Percentiles rank a stretch among this genome's conserved stretches.
These are phyloP conservation scores for Phengaris arion DNA, from an alignment of 2,888 invertebrate genomes.

Conservation along the genomic window DNA sequence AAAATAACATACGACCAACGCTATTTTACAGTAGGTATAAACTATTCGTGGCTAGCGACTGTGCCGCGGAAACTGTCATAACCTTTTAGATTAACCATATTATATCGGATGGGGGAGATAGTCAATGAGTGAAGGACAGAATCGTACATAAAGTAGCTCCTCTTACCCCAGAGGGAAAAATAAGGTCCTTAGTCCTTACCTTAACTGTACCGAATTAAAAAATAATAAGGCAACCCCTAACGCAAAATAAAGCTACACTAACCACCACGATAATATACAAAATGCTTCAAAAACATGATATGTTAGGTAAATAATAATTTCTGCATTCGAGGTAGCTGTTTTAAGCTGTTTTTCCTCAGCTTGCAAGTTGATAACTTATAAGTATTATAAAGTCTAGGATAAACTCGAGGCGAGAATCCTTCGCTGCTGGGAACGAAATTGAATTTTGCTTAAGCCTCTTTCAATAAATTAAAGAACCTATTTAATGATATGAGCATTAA, in stretches of 20 bases:
- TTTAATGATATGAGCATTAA: background rate
- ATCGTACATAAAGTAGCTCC: too few species aligned
- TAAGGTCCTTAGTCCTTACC: too few species aligned
- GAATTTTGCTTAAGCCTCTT: background rate
- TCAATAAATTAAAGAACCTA: background rate
- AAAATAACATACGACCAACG: constrained; percentile 10
- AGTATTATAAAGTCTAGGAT: constrained; percentile 14
- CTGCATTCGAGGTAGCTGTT: constrained; percentile 1
- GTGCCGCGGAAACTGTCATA: background rate
- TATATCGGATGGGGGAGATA: too few species aligned
- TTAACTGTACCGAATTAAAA: too few species aligned
- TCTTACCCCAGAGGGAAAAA: too few species aligned
- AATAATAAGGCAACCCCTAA: too few species aligned
- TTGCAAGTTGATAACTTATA: constrained; percentile 13
- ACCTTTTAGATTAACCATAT: background rate
- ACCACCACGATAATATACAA: background rate
- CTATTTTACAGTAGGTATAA: background rate
- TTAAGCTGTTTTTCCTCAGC: too few species aligned
- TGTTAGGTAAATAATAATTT: background rate
- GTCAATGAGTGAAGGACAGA: too few species aligned
- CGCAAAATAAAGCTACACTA: too few species aligned
- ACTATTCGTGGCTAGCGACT: background rate
- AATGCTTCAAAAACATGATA: background rate
- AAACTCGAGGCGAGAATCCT: background rate
- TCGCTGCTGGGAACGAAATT: background rate